Evolutionary conservation across 2,113 vertebrate genomes (phyloP).

Genomic region (Odontophorus gujanensis): DNA sequence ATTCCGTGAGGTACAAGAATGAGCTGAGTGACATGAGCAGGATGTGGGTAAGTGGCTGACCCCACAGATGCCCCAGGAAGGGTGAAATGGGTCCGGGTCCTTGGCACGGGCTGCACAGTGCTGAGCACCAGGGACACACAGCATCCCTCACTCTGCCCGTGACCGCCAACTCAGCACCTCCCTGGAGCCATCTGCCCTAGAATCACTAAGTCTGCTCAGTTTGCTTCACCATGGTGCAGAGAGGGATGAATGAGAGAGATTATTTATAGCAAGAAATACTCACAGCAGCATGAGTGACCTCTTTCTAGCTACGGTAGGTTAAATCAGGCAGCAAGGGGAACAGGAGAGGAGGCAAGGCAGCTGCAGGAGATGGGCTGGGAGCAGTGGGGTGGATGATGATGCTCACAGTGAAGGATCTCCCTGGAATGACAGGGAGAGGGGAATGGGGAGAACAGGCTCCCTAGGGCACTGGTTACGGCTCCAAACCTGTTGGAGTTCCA

Average conservation of each 20-base stretch:
- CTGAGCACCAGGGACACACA: not conserved
- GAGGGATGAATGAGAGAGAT: not conserved
- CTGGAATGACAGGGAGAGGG: not conserved
- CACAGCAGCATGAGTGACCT: not conserved
- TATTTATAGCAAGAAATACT: not conserved
- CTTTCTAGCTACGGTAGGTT: not conserved
- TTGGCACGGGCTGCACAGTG: not conserved
- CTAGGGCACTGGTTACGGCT: not conserved
- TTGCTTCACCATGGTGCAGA: not conserved
- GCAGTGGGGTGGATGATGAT: not conserved
- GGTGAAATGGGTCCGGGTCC: not conserved
- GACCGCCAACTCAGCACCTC: not conserved
- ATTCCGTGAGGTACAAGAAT: constrained; percentile 93
- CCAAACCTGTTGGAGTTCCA: not conserved
- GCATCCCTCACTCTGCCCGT: not conserved
- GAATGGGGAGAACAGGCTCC: not conserved
- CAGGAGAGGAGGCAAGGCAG: not conserved
- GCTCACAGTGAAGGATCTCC: too few relatives aligned
- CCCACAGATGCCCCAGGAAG: not conserved
- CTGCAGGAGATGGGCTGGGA: not conserved
- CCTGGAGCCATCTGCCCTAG: not conserved
- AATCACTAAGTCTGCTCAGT: not conserved
- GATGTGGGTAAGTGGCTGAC: constrained; percentile 91
- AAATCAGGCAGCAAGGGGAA: not conserved
- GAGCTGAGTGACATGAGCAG: constrained; percentile 97